A percentile compares a stretch with the other conserved stretches of the same genome.
Conservation (phyloP, 2,113 vertebrate species). For the Vanacampus margaritifer region DNA sequence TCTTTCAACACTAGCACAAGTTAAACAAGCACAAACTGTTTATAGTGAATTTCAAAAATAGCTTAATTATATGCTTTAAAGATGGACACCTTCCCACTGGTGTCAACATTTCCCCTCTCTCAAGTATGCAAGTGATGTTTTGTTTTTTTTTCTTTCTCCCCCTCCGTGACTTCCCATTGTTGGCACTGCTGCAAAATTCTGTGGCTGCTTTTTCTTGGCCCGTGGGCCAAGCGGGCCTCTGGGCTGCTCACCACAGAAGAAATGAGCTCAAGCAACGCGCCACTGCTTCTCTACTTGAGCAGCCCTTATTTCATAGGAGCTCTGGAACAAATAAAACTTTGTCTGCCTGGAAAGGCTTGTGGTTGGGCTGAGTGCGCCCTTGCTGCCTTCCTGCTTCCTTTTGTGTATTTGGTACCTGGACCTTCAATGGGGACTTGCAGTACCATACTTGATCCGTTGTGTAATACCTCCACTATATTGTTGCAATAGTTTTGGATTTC, state of each 20-base stretch:
- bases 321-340: constrained; percentile 24
- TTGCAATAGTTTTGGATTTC: background rate
- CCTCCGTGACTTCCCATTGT: constrained; percentile 43
- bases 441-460: background rate
- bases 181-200: constrained; percentile 55
- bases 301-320: constrained; percentile 16
- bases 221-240: constrained; percentile 25
- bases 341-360: constrained; percentile 38
- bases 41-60: constrained; percentile 6
- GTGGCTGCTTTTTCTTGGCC: constrained; percentile 58
- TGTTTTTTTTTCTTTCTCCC: constrained; percentile 6
- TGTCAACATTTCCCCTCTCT: constrained; percentile 19
- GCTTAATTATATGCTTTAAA: constrained; percentile 24
- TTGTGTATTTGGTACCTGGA: background rate
- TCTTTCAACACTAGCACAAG: constrained; percentile 20
- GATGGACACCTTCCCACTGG: constrained; percentile 17
- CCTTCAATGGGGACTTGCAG: background rate
- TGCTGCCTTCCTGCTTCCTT: constrained; percentile 1
- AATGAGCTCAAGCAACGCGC: constrained; percentile 50
- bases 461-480: background rate
- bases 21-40: constrained; percentile 8
- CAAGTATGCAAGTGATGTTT: constrained; percentile 12
- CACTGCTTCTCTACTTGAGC: constrained; percentile 24
- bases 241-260: constrained; percentile 48
- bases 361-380: constrained; percentile 7